phyloP scores from a whole-genome alignment of 2,113 vertebrate species.

The human region DNA sequence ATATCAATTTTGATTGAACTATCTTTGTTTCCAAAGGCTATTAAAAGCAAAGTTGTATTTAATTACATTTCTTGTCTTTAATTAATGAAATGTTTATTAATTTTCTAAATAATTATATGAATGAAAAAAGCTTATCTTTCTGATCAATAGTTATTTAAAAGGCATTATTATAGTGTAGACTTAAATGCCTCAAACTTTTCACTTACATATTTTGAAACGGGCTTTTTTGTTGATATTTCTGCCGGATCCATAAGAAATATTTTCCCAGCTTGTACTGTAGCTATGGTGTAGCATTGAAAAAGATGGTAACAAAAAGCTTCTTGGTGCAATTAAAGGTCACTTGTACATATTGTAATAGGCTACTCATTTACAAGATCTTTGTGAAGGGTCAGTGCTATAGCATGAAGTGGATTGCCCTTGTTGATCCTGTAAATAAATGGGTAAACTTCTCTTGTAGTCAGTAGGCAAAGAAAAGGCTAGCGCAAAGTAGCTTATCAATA shows the following conservation, averaged over 20 bases:
- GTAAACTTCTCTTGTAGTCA: constrained; percentile 65
- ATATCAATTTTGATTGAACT: neutral
- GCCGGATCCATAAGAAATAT: constrained; percentile 52
- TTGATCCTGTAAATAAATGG: constrained; percentile 74
- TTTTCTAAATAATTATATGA: constrained; percentile 27
- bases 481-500: constrained; percentile 18
- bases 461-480: constrained; percentile 47
- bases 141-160: constrained; percentile 26
- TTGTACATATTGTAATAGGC: constrained; percentile 77
- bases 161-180: neutral
- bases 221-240: constrained; percentile 5
- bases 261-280: constrained; percentile 63
- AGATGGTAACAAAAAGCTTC: constrained; percentile 73
- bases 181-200: constrained; percentile 33
- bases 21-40: constrained; percentile 7
- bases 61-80: neutral
- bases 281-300: constrained; percentile 61
- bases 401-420: constrained; percentile 80
- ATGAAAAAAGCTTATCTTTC: neutral
- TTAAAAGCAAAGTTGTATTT: neutral
- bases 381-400: constrained; percentile 79
- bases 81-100: constrained; percentile 4
- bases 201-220: neutral
- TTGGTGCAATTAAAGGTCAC: constrained; percentile 82
- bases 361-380: constrained; percentile 77